Conservation (phyloP, 2,113 vertebrate species). For the Brienomyrus longianalis region DNA sequence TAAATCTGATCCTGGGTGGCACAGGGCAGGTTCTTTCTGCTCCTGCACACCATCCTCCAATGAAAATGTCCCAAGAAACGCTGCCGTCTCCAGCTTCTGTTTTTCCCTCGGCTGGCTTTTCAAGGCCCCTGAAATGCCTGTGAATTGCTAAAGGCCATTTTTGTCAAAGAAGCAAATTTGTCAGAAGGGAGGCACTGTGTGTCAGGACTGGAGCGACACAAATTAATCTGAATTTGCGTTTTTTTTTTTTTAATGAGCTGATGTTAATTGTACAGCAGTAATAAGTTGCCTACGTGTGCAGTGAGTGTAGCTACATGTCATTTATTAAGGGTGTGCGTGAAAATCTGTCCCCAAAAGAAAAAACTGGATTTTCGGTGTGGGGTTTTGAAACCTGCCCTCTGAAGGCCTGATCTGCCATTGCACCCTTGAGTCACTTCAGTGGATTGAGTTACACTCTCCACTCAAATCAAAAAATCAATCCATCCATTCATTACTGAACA, state of each 20-base stretch:
- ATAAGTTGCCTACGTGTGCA: background rate
- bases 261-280: background rate
- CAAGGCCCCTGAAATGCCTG: background rate
- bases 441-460: background rate
- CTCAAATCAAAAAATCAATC: background rate
- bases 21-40: background rate
- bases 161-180: background rate
- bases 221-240: slow-evolving; percentile 1
- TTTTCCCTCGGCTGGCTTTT: background rate
- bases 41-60: background rate
- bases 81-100: background rate
- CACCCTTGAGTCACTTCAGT: background rate
- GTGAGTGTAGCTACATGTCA: background rate
- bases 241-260: background rate
- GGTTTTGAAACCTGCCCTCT: background rate
- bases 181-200: background rate
- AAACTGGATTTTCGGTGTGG: background rate
- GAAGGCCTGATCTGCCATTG: background rate
- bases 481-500: background rate
- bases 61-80: background rate
- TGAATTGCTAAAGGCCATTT: background rate
- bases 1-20: background rate
- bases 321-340: background rate
- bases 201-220: background rate
- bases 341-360: background rate